Evolutionary conservation across 2,113 vertebrate species (phyloP), one percentile per base, ranked within the genome.

Genomic region (Forbesichthys agassizii): DNA sequence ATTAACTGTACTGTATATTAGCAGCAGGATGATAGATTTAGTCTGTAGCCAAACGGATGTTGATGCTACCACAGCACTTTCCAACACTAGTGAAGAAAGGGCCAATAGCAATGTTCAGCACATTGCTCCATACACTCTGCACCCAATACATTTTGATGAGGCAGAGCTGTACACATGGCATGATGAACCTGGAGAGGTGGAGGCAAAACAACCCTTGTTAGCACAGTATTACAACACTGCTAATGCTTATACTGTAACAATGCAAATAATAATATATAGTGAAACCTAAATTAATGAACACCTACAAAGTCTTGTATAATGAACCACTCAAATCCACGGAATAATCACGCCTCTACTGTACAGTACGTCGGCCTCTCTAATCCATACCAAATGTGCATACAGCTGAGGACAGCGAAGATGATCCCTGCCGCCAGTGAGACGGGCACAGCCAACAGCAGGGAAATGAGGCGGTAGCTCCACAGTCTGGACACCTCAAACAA

Each of bases 111-210:
- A 83, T 84, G 68, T 88, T 82, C 75, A 90, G 73, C 63, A 87
- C 69, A 64, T 75, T 86, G 70, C 62, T 71, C 89, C 86, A 91
- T 59, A 88, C 66, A 18, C 78, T 78, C 79, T 84, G 82, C 46
- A 90, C 74, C 82, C 84, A 88, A 64, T 68, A 70, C 88, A 90
- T 86, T 71, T 84, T 89, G 73, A 90, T 91, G 60, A 90, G 70
- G 47, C 80, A 76, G 54, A 90, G 73, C 86, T 86, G 84, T 48
- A 88, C 68, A 65, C 77, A 78, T 14, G 87, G 88, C 87, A 88
- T 72, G 62, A 89, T 86, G 66, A 90, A 46, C 88, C 89, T 91
- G 64, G 61, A 63, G 33, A 71, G 33, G 42, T 63, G 13, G 46
- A 68, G 7, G 69, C 63, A 48, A 58, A 27, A 72, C 51, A 1